Conservation (phyloP, 2,888 invertebrate species). For the Epirrhoe tristata region DNA sequence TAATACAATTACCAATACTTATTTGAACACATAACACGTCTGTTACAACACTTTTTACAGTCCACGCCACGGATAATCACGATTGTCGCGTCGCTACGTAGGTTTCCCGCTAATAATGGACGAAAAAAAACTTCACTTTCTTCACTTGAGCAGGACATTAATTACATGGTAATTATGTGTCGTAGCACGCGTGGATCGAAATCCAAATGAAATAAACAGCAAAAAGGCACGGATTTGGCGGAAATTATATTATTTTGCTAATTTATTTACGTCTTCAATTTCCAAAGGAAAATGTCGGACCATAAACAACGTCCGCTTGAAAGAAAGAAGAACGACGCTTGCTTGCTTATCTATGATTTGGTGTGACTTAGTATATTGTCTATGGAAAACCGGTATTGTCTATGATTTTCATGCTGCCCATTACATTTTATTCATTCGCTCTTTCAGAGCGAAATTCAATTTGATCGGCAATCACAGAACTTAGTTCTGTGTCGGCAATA, state of each 20-base stretch:
- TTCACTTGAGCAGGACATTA: constrained; percentile 52
- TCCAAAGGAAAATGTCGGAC: constrained; percentile 76
- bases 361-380: constrained; percentile 5
- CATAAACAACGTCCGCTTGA: constrained; percentile 76
- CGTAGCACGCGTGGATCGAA: constrained; percentile 9
- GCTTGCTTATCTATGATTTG: constrained; percentile 62
- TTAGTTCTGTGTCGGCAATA: no score
- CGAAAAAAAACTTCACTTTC: constrained; percentile 56
- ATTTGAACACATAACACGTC: constrained; percentile 75
- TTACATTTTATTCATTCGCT: not conserved
- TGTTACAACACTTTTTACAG: constrained; percentile 68
- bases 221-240: not conserved
- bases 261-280: constrained; percentile 62
- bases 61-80: constrained; percentile 67
- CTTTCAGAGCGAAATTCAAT: not conserved
- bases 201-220: not conserved
- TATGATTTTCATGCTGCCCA: constrained; percentile 1
- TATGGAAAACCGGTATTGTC: constrained; percentile 1
- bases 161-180: constrained; percentile 37
- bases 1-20: constrained; percentile 69
- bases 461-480: no score
- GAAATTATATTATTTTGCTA: constrained; percentile 17
- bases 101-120: constrained; percentile 82
- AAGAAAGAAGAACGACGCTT: constrained; percentile 62
- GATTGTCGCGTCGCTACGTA: constrained; percentile 77